Percentiles rank a stretch among this genome's conserved stretches.
Evolutionary conservation across 2,888 invertebrate genomes (phyloP).

Genomic region (Byasa hedistus): DNA sequence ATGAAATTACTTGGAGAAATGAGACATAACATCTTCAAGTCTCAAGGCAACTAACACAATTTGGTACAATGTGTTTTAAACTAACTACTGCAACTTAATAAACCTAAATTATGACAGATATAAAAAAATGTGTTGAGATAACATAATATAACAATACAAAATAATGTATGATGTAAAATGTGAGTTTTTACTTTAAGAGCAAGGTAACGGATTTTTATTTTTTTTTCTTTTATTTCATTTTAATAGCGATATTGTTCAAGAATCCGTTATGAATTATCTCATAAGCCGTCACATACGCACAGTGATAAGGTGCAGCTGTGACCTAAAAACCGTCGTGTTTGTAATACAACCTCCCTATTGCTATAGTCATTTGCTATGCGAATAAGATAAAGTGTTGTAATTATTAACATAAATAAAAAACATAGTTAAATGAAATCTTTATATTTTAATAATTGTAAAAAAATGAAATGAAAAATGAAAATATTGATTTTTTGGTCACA

Average conservation of each 20-base stretch:
- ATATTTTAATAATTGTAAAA: too few species aligned
- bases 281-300: constrained; percentile 55
- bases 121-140: background rate
- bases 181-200: background rate
- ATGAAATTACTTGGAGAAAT: too few species aligned
- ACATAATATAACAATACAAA: background rate
- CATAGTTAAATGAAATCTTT: background rate
- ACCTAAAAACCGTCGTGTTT: constrained; percentile 61
- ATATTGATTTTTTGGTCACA: too few species aligned
- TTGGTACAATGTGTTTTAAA: background rate
- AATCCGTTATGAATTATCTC: constrained; percentile 55
- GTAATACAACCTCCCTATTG: constrained; percentile 26
- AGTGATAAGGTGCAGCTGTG: constrained; percentile 73
- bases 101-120: background rate
- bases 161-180: background rate
- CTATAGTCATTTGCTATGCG: constrained; percentile 12
- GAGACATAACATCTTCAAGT: too few species aligned
- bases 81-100: too few species aligned
- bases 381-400: constrained; percentile 13
- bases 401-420: background rate
- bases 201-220: background rate
- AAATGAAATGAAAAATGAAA: too few species aligned
- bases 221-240: background rate
- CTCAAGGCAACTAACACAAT: too few species aligned
- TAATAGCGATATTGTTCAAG: background rate